phyloP scores from a whole-genome alignment of 2,797 vertebrate genomes.

The Corythornis leucogaster region DNA sequence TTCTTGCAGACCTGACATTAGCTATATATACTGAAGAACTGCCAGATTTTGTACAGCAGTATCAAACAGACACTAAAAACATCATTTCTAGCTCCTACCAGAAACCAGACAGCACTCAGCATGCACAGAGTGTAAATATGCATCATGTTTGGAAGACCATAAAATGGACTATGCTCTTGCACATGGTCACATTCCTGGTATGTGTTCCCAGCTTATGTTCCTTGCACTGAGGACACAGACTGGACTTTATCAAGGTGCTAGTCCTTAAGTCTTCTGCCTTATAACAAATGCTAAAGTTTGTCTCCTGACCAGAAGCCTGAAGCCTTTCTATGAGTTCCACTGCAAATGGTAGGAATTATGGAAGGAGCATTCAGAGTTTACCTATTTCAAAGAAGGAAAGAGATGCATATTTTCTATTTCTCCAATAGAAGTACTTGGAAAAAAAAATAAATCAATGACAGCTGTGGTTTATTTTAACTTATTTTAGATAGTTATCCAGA shows the following conservation, averaged over 20 bases:
- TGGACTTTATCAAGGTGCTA: not conserved
- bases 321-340: not conserved
- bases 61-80: not conserved
- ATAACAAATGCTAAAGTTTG: not conserved
- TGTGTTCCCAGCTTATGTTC: rapidly evolving
- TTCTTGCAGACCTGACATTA: not conserved
- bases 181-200: not conserved
- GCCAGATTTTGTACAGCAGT: not conserved
- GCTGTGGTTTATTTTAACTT: not conserved
- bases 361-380: not conserved
- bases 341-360: not conserved
- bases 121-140: not conserved
- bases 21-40: not conserved
- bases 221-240: not conserved
- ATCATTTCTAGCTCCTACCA: not conserved
- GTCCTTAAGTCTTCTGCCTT: not conserved
- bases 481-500: not conserved
- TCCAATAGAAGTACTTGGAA: not conserved
- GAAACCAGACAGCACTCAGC: not conserved
- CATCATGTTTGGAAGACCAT: not conserved
- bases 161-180: not conserved
- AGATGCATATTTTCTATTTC: not conserved
- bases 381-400: not conserved
- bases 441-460: not conserved
- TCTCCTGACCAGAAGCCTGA: not conserved